phyloP scores from a whole-genome alignment of 2,113 vertebrate species.

The Oenanthe melanoleuca region DNA sequence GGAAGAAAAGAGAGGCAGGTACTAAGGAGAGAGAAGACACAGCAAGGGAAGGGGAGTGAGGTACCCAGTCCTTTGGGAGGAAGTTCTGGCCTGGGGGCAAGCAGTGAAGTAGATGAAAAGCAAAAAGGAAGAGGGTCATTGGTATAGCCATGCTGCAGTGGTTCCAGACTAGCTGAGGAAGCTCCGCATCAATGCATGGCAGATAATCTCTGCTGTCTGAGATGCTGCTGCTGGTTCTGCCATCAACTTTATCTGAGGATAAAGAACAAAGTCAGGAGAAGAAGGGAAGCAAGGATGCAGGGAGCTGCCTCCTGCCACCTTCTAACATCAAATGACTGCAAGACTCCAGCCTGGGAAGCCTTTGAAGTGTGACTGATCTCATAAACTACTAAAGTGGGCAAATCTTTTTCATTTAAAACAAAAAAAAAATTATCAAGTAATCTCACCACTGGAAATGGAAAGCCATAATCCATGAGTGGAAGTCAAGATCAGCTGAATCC shows the following conservation, averaged over 20 bases:
- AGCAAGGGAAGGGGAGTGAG: not conserved
- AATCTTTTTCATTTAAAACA: not conserved
- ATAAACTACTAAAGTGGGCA: not conserved
- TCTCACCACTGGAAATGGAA: not conserved
- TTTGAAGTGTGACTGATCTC: not conserved
- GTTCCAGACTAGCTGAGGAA: not conserved
- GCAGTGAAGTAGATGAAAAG: not conserved
- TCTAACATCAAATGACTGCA: not conserved
- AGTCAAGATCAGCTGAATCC: not conserved
- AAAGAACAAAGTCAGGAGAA: slow-evolving; percentile 11
- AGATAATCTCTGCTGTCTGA: not conserved
- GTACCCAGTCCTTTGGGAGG: not conserved
- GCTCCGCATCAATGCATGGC: not conserved
- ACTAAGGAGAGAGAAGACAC: not conserved
- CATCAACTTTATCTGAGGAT: not conserved
- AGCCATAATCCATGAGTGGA: not conserved
- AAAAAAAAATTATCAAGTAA: not conserved
- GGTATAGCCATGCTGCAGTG: not conserved
- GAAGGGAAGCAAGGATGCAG: not conserved
- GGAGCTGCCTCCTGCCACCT: not conserved
- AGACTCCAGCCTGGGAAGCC: not conserved
- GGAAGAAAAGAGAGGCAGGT: not conserved
- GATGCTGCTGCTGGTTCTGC: not conserved
- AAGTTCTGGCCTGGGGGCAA: not conserved
- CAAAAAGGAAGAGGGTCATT: not conserved